These are phyloP conservation scores for Melanotaenia duboulayi DNA, from an alignment of 2,113 vertebrate species.

Conservation along the genomic window DNA sequence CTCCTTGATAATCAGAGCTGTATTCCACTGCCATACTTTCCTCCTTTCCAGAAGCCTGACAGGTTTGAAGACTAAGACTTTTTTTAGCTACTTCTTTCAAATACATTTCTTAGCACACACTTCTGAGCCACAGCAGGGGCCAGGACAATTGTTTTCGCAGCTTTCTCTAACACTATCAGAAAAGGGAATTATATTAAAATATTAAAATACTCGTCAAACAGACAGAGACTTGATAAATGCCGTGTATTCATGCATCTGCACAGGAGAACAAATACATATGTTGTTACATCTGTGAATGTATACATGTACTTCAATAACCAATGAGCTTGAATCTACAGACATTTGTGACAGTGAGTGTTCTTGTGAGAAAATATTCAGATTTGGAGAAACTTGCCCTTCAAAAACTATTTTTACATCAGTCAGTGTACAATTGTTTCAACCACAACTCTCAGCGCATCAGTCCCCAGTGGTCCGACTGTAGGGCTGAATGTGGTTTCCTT, in stretches of 20 bases:
- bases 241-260: constrained; percentile 14
- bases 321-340: background rate
- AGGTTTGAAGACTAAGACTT: constrained; percentile 49
- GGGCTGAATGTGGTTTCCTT: constrained; percentile 60
- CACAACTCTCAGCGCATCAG: constrained; percentile 72
- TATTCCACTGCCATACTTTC: constrained; percentile 29
- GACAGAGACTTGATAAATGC: constrained; percentile 55
- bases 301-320: background rate
- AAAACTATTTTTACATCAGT: constrained; percentile 75
- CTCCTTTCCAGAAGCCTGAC: constrained; percentile 54
- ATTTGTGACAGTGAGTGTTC: constrained; percentile 30
- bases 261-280: background rate
- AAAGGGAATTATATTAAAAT: constrained; percentile 63
- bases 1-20: constrained; percentile 55
- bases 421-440: constrained; percentile 71
- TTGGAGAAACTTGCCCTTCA: constrained; percentile 45
- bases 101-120: constrained; percentile 56
- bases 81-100: constrained; percentile 70
- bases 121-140: constrained; percentile 72
- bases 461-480: constrained; percentile 61
- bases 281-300: constrained; percentile 14
- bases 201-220: constrained; percentile 37
- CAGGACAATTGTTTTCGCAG: constrained; percentile 81
- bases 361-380: constrained; percentile 64
- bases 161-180: constrained; percentile 67